Conservation (phyloP, 2,888 invertebrate species). For the Conus canariensis region DNA sequence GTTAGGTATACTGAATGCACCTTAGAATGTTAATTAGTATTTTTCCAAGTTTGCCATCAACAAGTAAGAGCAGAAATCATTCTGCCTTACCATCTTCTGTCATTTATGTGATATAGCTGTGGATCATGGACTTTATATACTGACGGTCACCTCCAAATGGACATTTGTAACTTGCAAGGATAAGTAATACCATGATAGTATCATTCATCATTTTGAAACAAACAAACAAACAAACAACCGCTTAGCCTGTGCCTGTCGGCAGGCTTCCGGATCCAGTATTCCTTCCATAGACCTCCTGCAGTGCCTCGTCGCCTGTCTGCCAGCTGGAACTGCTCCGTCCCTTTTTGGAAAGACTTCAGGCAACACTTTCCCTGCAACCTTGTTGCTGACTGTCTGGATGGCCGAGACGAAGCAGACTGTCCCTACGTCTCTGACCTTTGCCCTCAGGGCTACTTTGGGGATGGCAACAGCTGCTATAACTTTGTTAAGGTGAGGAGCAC, state of each 20-base stretch:
- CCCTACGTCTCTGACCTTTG: not conserved
- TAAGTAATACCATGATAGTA: no score
- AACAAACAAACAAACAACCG: not conserved
- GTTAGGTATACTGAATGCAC: no score
- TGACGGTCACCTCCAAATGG: no score
- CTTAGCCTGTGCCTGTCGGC: not conserved
- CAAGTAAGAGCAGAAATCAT: no score
- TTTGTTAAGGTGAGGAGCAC: not conserved
- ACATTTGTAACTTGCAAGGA: no score
- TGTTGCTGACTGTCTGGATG: not conserved
- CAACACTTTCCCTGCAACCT: slow-evolving; percentile 27
- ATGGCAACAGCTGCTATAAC: not conserved
- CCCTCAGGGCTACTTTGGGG: not conserved
- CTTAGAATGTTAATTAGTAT: no score
- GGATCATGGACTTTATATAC: no score
- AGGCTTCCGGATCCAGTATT: not conserved
- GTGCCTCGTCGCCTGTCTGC: not conserved
- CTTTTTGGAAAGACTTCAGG: not conserved
- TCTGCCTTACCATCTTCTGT: no score
- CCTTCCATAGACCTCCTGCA: not conserved
- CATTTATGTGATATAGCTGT: no score
- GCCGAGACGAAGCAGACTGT: not conserved
- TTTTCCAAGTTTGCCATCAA: no score
- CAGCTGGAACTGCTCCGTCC: not conserved
- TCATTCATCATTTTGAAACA: not conserved